Conservation (phyloP, 2,113 vertebrate species). For the Steatornis caripensis region DNA sequence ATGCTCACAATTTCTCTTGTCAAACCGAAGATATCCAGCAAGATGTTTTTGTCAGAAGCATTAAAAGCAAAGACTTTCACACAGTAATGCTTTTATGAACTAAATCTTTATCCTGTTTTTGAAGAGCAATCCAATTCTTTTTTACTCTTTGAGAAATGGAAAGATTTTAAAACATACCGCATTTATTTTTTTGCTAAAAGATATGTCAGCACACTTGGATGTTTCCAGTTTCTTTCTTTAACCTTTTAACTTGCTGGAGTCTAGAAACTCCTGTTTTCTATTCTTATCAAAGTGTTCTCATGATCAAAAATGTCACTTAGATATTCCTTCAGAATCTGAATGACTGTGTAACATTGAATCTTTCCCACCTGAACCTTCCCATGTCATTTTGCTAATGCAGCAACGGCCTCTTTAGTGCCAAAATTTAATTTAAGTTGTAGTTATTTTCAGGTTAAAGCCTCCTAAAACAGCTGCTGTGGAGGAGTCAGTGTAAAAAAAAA, state of each 20-base stretch:
- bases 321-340: background rate
- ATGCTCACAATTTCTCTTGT: background rate
- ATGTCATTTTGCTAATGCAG: background rate
- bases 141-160: background rate
- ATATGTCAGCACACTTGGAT: background rate
- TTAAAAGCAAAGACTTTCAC: background rate
- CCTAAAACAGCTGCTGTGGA: background rate
- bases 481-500: background rate
- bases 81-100: background rate
- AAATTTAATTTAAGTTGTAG: background rate
- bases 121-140: background rate
- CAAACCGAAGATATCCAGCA: constrained; percentile 3
- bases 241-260: background rate
- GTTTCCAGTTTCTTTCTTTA: background rate
- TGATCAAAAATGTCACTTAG: background rate
- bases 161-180: background rate
- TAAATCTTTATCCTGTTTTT: background rate
- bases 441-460: background rate
- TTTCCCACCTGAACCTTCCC: background rate
- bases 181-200: background rate
- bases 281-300: background rate
- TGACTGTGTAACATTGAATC: background rate
- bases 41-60: background rate
- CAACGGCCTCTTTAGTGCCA: background rate
- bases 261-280: background rate